These are phyloP conservation scores for Cynocephalus volans DNA, from an alignment of 2,113 vertebrate genomes.

Conservation along the genomic window DNA sequence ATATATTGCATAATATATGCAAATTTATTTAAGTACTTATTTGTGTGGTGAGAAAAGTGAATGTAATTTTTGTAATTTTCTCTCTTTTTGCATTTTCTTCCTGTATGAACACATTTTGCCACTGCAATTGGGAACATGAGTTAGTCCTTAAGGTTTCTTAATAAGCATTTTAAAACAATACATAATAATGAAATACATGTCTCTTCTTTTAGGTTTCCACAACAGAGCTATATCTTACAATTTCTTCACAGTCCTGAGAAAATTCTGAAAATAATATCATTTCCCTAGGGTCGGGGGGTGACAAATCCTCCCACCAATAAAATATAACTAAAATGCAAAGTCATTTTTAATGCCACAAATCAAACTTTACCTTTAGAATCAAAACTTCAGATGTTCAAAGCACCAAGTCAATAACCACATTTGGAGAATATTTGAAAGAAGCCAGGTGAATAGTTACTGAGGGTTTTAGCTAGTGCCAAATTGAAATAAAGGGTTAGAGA, in stretches of 20 bases:
- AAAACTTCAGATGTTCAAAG: neutral
- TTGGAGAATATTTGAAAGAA: neutral
- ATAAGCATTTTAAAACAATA: neutral
- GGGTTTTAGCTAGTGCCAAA: neutral
- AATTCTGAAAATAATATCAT: slow-evolving; percentile 56
- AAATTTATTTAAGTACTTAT: neutral
- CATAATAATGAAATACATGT: neutral
- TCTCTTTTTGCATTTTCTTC: neutral
- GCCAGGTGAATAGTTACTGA: neutral
- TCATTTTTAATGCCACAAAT: neutral
- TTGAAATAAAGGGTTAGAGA: neutral
- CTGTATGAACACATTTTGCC: neutral
- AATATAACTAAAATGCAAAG: slow-evolving; percentile 44
- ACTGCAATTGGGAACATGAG: neutral
- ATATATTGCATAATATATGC: neutral
- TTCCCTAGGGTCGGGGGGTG: neutral
- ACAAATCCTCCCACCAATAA: slow-evolving; percentile 25
- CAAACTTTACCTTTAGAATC: neutral
- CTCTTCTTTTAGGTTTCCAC: neutral
- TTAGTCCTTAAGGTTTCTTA: neutral
- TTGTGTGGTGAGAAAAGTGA: neutral
- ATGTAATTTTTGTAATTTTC: neutral
- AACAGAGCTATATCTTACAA: neutral
- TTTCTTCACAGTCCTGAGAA: neutral
- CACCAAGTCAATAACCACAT: neutral